Evolutionary conservation across 2,888 invertebrate species (phyloP).

Genomic region (Rhaphigaster nebulosa): DNA sequence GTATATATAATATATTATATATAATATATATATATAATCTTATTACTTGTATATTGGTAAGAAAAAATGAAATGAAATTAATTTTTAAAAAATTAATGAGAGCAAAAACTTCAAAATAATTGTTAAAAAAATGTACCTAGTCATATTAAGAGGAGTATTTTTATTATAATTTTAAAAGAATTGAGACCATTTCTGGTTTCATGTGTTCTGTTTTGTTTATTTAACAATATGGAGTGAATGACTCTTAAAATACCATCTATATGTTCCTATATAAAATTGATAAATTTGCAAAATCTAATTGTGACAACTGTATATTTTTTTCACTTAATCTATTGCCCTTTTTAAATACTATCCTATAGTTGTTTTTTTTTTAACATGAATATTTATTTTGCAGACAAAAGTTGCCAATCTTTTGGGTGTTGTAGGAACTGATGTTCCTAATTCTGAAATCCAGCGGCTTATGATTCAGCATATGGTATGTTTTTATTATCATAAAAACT

Average conservation of each 20-base stretch:
- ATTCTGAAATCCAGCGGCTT: constrained; percentile 89
- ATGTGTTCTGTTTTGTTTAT: neutral
- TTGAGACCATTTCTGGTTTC: neutral
- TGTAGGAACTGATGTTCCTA: constrained; percentile 94
- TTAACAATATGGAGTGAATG: neutral
- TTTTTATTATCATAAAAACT: constrained; percentile 68
- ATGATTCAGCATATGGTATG: constrained; percentile 91
- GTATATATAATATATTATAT: too few species aligned
- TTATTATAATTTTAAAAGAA: neutral
- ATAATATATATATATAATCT: too few species aligned
- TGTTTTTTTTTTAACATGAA: neutral
- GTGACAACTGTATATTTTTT: neutral
- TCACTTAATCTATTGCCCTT: neutral
- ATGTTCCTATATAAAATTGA: neutral
- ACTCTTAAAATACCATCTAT: neutral
- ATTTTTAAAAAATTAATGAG: neutral
- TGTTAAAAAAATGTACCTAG: neutral
- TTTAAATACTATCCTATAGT: neutral
- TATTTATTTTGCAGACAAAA: constrained; percentile 75
- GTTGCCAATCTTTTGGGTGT: constrained; percentile 93
- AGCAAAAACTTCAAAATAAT: neutral
- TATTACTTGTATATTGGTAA: neutral
- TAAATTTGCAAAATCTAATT: neutral
- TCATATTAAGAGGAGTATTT: neutral
- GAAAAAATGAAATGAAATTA: neutral